These are phyloP conservation scores for Brotogeris chrysoptera DNA, from an alignment of 2,797 vertebrate species.

Conservation along the genomic window DNA sequence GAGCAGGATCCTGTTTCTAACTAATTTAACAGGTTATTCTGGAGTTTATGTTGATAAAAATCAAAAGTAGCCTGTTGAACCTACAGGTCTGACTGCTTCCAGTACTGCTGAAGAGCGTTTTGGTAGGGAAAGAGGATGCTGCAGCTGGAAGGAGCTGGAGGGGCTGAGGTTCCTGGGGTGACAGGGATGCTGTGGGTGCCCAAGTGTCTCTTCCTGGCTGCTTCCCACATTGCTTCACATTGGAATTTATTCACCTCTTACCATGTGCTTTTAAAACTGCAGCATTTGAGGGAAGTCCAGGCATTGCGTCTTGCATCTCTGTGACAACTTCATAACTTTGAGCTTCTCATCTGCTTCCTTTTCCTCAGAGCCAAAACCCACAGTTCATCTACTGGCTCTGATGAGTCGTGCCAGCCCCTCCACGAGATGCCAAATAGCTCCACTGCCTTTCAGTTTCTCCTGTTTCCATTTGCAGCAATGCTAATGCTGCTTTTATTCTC, in stretches of 20 bases:
- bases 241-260: not conserved
- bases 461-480: not conserved
- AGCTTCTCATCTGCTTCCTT: not conserved
- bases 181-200: not conserved
- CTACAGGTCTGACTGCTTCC: not conserved
- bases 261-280: not conserved
- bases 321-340: not conserved
- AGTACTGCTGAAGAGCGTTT: not conserved
- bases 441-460: not conserved
- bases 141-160: not conserved
- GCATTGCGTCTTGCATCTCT: not conserved
- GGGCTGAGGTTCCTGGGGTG: not conserved
- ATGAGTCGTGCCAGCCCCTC: not conserved
- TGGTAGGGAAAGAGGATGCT: not conserved
- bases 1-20: not conserved
- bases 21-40: not conserved
- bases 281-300: not conserved
- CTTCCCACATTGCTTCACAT: not conserved
- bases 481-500: not conserved
- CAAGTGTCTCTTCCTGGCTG: not conserved
- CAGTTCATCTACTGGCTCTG: not conserved
- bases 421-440: not conserved
- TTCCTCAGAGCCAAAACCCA: not conserved
- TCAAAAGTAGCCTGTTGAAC: not conserved
- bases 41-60: not conserved